Evolutionary conservation across 2,888 invertebrate species (phyloP), one percentile per base, ranked within the genome.

Genomic region (Electrophaes corylata): DNA sequence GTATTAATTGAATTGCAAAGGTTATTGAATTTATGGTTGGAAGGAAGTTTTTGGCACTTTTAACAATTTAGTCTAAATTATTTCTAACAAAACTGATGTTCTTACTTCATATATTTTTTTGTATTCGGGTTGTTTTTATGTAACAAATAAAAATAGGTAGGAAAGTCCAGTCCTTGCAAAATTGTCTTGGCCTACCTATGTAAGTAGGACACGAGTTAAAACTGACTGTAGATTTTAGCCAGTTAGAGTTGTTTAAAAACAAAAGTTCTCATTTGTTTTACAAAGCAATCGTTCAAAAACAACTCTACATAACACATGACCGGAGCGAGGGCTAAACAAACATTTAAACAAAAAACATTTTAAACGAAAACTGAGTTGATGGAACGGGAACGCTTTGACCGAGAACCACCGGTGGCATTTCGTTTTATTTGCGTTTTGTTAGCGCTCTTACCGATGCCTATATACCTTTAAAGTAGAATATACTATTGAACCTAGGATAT

Each of bases 1-100:
- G 66, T 57, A 65, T 65, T 70, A 65, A 52, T 62, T 70, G 67
- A 57, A 57, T 59, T 59, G 58, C 49, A 44, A 46, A 19, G 55
- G 48, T 64, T 60, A 64, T 66, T 62, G 52, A 57, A 60, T 61
- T 64, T 45, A 35, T 18, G 23, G 40, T 16, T 26, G 16, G 4
- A 26, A 3, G 14, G 31, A 35, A 6, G 8, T 37, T 37, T 20
- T 18, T 14, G 5, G 3, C 2, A 1, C 16, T 48, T 48, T 29
- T 8, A 26, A 48, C 23, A 37, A 37, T 16, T 16, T 12, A 5
- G 4, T 4, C 31, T 2, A 19, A 26, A 26, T 26, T 4, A 6
- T 26, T 26, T 26, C n/a, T 26, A 26, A 26, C 26, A 26, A 26
- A 26, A 26, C 6, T 26, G 26, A 6, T 26, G 26, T 26, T 6